Conservation (phyloP, 2,888 invertebrate species). For the Cyclophora punctaria region DNA sequence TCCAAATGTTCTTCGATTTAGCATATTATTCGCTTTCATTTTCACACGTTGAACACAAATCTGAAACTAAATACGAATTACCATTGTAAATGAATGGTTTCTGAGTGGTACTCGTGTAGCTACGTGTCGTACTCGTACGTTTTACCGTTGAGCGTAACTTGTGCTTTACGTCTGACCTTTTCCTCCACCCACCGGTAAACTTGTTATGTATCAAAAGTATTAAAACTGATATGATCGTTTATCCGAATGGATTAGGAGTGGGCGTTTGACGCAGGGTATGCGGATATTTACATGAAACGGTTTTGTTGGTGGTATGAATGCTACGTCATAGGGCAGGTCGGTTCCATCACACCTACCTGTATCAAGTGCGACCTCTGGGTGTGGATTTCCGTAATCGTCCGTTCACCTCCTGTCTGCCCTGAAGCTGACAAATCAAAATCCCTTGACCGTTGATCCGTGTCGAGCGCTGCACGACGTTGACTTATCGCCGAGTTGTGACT, state of each 20-base stretch:
- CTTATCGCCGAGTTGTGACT: no score
- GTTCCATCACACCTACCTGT: constrained; percentile 45
- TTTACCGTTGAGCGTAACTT: no score
- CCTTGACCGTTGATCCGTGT: constrained; percentile 20
- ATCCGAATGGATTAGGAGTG: neutral
- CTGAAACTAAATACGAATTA: neutral
- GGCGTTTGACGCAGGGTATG: constrained; percentile 13
- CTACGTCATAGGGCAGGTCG: constrained; percentile 41
- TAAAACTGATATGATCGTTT: no score
- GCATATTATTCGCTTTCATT: constrained; percentile 12
- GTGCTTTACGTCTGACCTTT: no score
- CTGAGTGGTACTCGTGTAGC: no score
- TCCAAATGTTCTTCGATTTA: constrained; percentile 11
- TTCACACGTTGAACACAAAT: constrained; percentile 4
- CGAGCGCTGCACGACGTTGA: neutral
- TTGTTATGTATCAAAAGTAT: no score
- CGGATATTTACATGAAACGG: constrained; percentile 26
- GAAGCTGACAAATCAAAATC: constrained; percentile 24
- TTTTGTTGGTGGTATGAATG: neutral
- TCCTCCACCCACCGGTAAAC: no score
- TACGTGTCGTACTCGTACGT: no score
- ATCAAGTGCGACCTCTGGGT: constrained; percentile 37
- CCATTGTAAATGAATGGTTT: no score
- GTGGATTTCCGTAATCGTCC: constrained; percentile 60
- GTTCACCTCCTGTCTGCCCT: constrained; percentile 46